Conservation (phyloP, 2,888 invertebrate genomes). For the Lithophane leautieri region DNA sequence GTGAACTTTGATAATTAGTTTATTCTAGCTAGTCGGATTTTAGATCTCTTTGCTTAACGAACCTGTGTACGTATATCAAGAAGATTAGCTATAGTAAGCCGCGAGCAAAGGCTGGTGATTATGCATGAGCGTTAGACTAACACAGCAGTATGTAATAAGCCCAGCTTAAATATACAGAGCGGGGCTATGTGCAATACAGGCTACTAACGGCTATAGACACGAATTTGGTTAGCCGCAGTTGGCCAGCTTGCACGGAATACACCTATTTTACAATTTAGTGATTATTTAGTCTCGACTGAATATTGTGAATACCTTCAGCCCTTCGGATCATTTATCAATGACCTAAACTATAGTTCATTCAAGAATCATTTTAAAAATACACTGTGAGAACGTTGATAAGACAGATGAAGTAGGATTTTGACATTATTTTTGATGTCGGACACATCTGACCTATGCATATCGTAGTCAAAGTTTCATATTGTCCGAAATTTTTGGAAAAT, state of each 20-base stretch:
- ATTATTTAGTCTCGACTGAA: background rate
- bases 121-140: slow-evolving; percentile 28
- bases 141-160: slow-evolving; percentile 44
- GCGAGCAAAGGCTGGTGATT: slow-evolving; percentile 31
- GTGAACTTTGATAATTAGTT: slow-evolving; percentile 23
- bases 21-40: slow-evolving; percentile 15
- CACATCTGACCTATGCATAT: background rate
- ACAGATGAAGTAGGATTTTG: background rate
- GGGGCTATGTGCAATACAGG: slow-evolving; percentile 2
- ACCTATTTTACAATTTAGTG: background rate
- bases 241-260: background rate
- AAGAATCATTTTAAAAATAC: background rate
- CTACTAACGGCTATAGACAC: slow-evolving; percentile 5
- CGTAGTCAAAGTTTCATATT: background rate
- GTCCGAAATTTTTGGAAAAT: background rate
- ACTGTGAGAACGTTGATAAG: too few relatives aligned
- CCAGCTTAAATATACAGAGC: slow-evolving; percentile 30
- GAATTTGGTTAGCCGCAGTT: background rate
- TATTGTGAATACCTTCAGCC: background rate
- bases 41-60: slow-evolving; percentile 13
- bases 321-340: background rate
- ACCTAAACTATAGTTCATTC: background rate
- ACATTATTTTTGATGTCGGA: background rate
- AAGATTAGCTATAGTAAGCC: slow-evolving; percentile 42
- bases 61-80: slow-evolving; percentile 11